Conservation (phyloP, 2,797 vertebrate species). For the Manis pentadactyla region DNA sequence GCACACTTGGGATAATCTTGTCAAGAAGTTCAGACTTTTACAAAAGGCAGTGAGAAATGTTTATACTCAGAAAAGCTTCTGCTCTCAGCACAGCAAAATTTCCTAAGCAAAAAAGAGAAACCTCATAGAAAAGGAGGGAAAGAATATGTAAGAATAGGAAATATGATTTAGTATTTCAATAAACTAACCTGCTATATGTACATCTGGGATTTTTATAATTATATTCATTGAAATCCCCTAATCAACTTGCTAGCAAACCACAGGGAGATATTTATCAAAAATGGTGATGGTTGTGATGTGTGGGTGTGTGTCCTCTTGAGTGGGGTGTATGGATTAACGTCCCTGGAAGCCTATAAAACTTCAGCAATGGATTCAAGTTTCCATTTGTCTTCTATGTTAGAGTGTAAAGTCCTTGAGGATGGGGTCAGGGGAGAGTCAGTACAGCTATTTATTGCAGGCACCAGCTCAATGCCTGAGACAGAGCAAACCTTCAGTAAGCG, state of each 20-base stretch:
- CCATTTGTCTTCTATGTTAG: not conserved
- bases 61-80: conserved; percentile 18
- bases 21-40: conserved; percentile 41
- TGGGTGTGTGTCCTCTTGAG: not conserved
- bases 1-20: conserved; percentile 35
- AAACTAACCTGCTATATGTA: not conserved
- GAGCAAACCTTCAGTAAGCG: not conserved
- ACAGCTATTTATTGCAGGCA: not conserved
- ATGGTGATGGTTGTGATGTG: not conserved
- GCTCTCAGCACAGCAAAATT: not conserved
- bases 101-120: not conserved
- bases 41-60: conserved; percentile 24
- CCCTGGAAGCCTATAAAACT: not conserved
- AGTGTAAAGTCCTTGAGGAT: not conserved
- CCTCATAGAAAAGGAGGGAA: not conserved
- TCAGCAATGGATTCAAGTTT: not conserved
- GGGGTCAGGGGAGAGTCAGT: not conserved
- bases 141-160: not conserved
- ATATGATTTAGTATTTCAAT: conserved; percentile 36
- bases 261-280: not conserved
- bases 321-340: not conserved
- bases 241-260: conserved; percentile 34
- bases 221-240: not conserved
- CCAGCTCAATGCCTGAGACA: not conserved
- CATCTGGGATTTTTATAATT: conserved; percentile 7